These are phyloP conservation scores for Galaxias olidus DNA, from an alignment of 2,797 vertebrate genomes.

Conservation along the genomic window DNA sequence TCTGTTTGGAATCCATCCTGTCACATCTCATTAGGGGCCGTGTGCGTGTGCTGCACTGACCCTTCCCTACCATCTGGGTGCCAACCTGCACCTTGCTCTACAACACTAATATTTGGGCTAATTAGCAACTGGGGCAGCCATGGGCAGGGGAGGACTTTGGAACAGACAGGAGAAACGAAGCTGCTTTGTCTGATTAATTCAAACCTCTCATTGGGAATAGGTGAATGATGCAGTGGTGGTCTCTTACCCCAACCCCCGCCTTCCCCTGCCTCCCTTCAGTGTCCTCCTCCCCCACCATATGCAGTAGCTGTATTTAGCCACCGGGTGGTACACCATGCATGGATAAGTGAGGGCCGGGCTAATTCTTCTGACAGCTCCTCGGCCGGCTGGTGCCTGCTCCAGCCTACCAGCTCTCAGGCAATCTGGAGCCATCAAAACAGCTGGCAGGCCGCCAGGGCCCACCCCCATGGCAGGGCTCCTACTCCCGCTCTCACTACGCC, in stretches of 20 bases:
- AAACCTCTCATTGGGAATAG: conserved; percentile 64
- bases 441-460: conserved; percentile 62
- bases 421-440: conserved; percentile 77
- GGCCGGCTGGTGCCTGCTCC: conserved; percentile 72
- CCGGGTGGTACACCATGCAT: conserved; percentile 89
- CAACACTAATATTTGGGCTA: conserved; percentile 72
- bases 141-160: conserved; percentile 67
- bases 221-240: conserved; percentile 45
- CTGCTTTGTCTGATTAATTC: conserved; percentile 77
- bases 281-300: conserved; percentile 61
- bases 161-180: conserved; percentile 49
- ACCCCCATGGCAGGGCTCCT: conserved; percentile 15
- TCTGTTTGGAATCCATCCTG: conserved; percentile 42
- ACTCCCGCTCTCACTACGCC: conserved; percentile 55
- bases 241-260: conserved; percentile 53
- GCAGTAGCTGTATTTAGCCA: conserved; percentile 86
- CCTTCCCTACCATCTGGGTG: conserved; percentile 70
- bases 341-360: conserved; percentile 76
- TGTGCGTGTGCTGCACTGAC: conserved; percentile 42
- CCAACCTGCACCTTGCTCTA: conserved; percentile 53
- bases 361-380: conserved; percentile 75
- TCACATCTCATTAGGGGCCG: conserved; percentile 67
- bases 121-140: conserved; percentile 72
- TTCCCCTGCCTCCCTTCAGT: conserved; percentile 16
- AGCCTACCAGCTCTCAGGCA: conserved; percentile 71